Percentiles rank a stretch among this genome's conserved stretches.
phyloP scores from a whole-genome alignment of 2,113 vertebrate genomes.

The Galeopterus variegatus region DNA sequence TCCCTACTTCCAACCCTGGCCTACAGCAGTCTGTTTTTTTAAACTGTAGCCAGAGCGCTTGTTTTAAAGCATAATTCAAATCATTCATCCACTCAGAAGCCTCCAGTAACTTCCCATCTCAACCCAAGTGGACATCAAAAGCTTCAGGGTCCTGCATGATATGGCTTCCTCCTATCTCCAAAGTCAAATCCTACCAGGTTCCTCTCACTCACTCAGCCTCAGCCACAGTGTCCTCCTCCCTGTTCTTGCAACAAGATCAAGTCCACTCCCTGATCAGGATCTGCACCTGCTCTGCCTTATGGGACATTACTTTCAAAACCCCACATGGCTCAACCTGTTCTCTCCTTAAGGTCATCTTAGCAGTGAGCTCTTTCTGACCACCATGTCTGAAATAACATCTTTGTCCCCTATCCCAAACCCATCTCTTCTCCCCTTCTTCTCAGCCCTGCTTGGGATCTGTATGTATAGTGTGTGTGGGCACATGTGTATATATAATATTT shows the following conservation, averaged over 20 bases:
- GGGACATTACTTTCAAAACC: background rate
- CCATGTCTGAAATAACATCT: background rate
- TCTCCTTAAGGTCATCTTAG: background rate
- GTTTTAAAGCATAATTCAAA: conserved; percentile 57
- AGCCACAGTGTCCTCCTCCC: background rate
- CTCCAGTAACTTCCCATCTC: background rate
- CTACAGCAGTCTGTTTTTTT: conserved; percentile 56
- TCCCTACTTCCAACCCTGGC: conserved; percentile 15
- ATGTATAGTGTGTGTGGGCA: background rate
- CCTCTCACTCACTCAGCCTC: background rate
- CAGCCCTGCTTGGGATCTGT: background rate
- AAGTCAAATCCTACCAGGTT: background rate
- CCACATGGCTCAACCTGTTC: background rate
- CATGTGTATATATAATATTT: background rate
- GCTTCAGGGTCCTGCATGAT: background rate
- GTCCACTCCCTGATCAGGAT: background rate
- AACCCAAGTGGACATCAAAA: background rate
- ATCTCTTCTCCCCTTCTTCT: background rate
- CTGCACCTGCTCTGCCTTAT: background rate
- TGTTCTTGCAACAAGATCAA: background rate
- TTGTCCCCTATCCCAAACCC: background rate
- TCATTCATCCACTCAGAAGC: background rate
- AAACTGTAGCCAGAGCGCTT: conserved; percentile 29
- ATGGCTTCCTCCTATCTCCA: background rate
- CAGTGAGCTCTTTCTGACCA: background rate